Conservation (phyloP, 1,140 invertebrate genomes). For the Eueides isabella region DNA sequence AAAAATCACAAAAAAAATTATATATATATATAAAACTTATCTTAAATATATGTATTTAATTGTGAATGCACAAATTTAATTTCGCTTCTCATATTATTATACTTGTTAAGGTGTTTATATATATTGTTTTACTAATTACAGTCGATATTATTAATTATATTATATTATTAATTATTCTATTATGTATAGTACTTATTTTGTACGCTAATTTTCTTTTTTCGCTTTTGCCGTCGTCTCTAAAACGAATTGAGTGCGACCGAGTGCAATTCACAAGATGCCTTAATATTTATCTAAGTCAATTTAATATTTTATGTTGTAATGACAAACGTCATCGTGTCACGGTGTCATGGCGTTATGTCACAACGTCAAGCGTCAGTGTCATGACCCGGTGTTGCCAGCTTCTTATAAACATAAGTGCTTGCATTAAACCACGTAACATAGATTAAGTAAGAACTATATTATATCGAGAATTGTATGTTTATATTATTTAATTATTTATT, state of each 20-base stretch:
- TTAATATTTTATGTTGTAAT: slow-evolving; percentile 68
- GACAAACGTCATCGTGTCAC: slow-evolving; percentile 27
- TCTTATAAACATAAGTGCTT: slow-evolving; percentile 57
- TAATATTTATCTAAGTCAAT: slow-evolving; percentile 82
- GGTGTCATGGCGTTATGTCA: slow-evolving; percentile 23
- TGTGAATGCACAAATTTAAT: slow-evolving; percentile 78
- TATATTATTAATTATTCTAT: slow-evolving; percentile 19
- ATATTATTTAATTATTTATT: slow-evolving; percentile 78
- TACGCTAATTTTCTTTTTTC: slow-evolving; percentile 43
- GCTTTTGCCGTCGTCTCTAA: slow-evolving; percentile 77
- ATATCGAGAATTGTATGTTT: slow-evolving; percentile 69
- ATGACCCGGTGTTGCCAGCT: slow-evolving; percentile 28
- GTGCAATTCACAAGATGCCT: slow-evolving; percentile 81
- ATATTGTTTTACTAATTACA: slow-evolving; percentile 66
- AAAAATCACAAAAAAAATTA: slow-evolving; percentile 69
- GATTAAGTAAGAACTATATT: slow-evolving; percentile 52
- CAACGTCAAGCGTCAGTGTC: slow-evolving; percentile 2
- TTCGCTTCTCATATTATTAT: slow-evolving; percentile 69
- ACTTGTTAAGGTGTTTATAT: slow-evolving; percentile 77
- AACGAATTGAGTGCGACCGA: slow-evolving; percentile 64
- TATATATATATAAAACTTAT: slow-evolving; percentile 29
- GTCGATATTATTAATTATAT: slow-evolving; percentile 41
- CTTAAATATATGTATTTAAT: neutral
- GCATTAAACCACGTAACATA: slow-evolving; percentile 69
- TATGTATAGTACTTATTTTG: slow-evolving; percentile 15